Percentiles rank a stretch among this genome's conserved stretches.
Evolutionary conservation across 1,140 invertebrate species (phyloP).

Genomic region (Goniozus legneri): DNA sequence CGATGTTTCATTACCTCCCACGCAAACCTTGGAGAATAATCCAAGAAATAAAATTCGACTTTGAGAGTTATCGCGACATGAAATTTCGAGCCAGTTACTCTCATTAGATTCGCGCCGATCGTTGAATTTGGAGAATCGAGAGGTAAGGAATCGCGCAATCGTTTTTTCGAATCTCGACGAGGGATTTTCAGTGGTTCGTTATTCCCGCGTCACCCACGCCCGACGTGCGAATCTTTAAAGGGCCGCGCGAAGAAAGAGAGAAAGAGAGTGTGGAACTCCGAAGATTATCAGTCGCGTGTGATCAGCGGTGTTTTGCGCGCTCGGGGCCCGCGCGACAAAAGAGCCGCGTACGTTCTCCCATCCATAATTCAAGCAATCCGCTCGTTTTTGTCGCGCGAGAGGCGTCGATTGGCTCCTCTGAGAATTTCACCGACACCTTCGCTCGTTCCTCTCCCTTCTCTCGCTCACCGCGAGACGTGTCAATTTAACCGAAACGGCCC

Average conservation of each 20-base stretch:
- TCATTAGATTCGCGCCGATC: no score
- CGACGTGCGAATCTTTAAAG: constrained; percentile 5
- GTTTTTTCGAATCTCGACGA: constrained; percentile 23
- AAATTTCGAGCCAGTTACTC: no score
- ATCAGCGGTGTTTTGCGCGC: constrained; percentile 13
- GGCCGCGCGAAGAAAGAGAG: no score
- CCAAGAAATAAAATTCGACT: no score
- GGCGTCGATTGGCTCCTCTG: constrained; percentile 31
- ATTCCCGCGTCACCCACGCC: constrained; percentile 27
- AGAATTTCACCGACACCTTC: not conserved
- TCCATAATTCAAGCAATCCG: constrained; percentile 44
- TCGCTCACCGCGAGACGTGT: constrained; percentile 7
- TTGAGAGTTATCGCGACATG: no score
- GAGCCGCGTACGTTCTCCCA: constrained; percentile 4
- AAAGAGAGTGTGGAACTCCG: no score
- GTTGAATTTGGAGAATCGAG: no score
- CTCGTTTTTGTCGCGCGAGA: constrained; percentile 23
- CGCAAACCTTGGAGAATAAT: no score
- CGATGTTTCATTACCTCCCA: no score
- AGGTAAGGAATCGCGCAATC: constrained; percentile 18
- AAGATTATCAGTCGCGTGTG: constrained; percentile 38
- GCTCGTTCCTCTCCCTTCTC: not conserved
- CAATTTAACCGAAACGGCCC: no score
- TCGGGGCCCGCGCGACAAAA: not conserved
- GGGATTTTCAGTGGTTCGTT: no score